Conservation (phyloP, 2,888 invertebrate genomes). For the Himalopsyche tibetana region DNA sequence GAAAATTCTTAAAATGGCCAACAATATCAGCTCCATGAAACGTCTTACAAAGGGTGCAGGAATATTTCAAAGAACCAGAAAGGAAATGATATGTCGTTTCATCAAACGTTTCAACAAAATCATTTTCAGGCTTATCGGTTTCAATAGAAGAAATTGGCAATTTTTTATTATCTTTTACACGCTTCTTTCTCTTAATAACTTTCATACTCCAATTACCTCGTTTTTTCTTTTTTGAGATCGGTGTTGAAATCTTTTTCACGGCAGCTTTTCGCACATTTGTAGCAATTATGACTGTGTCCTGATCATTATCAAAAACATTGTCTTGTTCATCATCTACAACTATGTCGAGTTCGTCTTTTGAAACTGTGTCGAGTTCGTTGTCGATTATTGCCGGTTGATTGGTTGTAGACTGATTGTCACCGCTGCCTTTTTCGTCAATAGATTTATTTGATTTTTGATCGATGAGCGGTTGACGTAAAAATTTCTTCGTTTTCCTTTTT, state of each 20-base stretch:
- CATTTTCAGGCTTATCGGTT: background rate
- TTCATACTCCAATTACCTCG: slow-evolving; percentile 73
- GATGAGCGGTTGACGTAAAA: no score
- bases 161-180: slow-evolving; percentile 66
- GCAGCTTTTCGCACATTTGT: background rate
- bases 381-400: no score
- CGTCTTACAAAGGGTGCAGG: slow-evolving; percentile 78
- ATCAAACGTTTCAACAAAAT: background rate
- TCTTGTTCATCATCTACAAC: no score
- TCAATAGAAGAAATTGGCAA: background rate
- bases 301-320: no score
- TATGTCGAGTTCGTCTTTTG: no score
- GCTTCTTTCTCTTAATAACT: slow-evolving; percentile 70
- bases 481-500: background rate
- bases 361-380: no score
- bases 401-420: no score
- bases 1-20: slow-evolving; percentile 80
- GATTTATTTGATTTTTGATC: no score
- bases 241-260: slow-evolving; percentile 36
- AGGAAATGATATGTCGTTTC: slow-evolving; percentile 74
- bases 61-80: slow-evolving; percentile 71
- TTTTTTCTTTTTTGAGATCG: slow-evolving; percentile 68
- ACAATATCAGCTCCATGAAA: slow-evolving; percentile 80
- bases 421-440: no score
- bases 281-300: no score